A percentile compares a stretch with the other conserved stretches of the same genome.
phyloP scores from a whole-genome alignment of 2,113 vertebrate genomes.

The Microtus oregoni region DNA sequence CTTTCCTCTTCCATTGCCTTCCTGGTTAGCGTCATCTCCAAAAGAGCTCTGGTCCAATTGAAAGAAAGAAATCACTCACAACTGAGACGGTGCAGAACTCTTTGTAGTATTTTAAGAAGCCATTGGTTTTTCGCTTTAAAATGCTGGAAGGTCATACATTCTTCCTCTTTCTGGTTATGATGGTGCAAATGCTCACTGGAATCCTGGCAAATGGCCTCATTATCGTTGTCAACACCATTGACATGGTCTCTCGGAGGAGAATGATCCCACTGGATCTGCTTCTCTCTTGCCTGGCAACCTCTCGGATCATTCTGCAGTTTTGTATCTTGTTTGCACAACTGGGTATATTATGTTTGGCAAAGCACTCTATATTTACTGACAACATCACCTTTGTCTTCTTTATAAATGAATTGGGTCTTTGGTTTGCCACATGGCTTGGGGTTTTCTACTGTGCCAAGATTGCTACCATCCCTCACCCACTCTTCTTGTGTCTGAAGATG shows the following conservation, averaged over 20 bases:
- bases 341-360: accelerated
- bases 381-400: accelerated
- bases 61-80: background rate
- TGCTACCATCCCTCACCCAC: background rate
- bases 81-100: background rate
- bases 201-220: constrained; percentile 61
- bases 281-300: constrained; percentile 57
- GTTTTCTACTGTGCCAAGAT: constrained; percentile 79
- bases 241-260: constrained; percentile 36
- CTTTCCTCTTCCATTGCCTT: background rate
- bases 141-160: background rate
- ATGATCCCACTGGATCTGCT: constrained; percentile 25
- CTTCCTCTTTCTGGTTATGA: background rate
- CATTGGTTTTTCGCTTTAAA: background rate
- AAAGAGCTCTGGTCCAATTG: accelerated
- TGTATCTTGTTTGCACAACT: accelerated
- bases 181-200: background rate
- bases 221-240: background rate
- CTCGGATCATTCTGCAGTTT: constrained; percentile 32
- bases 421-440: constrained; percentile 69
- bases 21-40: accelerated
- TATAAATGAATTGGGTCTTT: constrained; percentile 23
- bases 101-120: background rate
- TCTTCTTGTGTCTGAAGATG: constrained; percentile 69
- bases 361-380: accelerated